Conservation (phyloP, 2,888 invertebrate genomes). For the Vanessa cardui region DNA sequence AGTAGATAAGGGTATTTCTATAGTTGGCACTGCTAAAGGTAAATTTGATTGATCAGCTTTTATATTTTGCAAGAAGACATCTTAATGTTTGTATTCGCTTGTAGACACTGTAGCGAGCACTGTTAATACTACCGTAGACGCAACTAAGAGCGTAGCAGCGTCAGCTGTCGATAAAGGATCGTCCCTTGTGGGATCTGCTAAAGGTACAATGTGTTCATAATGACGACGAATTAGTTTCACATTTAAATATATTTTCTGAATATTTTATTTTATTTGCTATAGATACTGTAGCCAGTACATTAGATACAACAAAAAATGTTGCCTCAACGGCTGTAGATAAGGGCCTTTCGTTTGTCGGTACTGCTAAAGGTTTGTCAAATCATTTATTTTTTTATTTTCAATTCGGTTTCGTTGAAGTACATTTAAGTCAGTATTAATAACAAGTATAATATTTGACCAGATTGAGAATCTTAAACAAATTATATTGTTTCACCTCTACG, state of each 20-base stretch:
- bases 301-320: conserved; percentile 71
- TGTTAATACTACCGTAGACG: conserved; percentile 55
- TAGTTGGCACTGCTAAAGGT: conserved; percentile 58
- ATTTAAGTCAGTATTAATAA: no score
- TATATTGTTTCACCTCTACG: no score
- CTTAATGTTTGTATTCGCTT: conserved; percentile 24
- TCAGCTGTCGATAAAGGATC: conserved; percentile 54
- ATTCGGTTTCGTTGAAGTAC: background rate
- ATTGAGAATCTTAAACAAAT: no score
- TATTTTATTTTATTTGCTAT: background rate
- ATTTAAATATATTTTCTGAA: no score
- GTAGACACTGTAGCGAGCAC: conserved; percentile 45
- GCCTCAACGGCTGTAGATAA: conserved; percentile 71
- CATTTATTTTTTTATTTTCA: background rate
- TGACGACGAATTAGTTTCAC: background rate
- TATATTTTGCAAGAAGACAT: background rate
- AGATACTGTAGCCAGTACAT: conserved; percentile 53
- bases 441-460: no score
- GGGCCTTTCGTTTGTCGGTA: conserved; percentile 52
- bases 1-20: conserved; percentile 55
- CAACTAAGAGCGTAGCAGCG: conserved; percentile 46
- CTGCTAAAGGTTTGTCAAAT: conserved; percentile 53
- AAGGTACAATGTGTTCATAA: conserved; percentile 38
- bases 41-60: conserved; percentile 23
- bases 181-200: conserved; percentile 49